Conservation (phyloP, 2,113 vertebrate genomes). For the Thamnophis sirtalis region DNA sequence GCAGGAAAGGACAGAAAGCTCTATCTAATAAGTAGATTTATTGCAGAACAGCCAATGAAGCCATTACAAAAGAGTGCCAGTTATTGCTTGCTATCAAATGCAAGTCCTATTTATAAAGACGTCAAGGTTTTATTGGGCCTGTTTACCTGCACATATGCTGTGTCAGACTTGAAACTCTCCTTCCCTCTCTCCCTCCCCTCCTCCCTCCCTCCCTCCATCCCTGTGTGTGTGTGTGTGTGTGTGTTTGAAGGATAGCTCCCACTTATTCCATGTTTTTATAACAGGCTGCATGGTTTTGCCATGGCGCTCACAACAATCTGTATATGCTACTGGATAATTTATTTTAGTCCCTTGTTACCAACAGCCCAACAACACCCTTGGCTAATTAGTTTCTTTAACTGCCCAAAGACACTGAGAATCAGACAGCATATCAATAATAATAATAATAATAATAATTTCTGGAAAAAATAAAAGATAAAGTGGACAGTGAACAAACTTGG, state of each 20-base stretch:
- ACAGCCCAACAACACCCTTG: background rate
- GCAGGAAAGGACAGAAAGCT: background rate
- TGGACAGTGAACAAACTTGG: too few relatives aligned
- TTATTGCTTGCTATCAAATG: background rate
- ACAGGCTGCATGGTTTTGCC: background rate
- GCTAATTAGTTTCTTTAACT: background rate
- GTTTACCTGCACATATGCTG: background rate
- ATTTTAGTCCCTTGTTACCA: background rate
- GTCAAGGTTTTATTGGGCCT: background rate
- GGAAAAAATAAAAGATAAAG: too few relatives aligned
- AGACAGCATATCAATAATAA: background rate
- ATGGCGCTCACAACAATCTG: background rate
- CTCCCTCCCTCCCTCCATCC: too few relatives aligned
- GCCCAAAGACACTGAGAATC: background rate
- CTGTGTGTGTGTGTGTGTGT: too few relatives aligned
- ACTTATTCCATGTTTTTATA: background rate
- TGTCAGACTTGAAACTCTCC: too few relatives aligned
- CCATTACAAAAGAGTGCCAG: background rate
- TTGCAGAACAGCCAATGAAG: background rate
- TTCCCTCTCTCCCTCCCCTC: rapidly evolving
- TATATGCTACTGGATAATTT: background rate
- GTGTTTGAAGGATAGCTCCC: too few relatives aligned
- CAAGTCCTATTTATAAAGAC: background rate
- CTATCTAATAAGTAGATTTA: background rate
- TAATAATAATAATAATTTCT: too few relatives aligned